These are phyloP conservation scores for Apis florea DNA, from an alignment of 1,140 invertebrate genomes.

Conservation along the genomic window DNA sequence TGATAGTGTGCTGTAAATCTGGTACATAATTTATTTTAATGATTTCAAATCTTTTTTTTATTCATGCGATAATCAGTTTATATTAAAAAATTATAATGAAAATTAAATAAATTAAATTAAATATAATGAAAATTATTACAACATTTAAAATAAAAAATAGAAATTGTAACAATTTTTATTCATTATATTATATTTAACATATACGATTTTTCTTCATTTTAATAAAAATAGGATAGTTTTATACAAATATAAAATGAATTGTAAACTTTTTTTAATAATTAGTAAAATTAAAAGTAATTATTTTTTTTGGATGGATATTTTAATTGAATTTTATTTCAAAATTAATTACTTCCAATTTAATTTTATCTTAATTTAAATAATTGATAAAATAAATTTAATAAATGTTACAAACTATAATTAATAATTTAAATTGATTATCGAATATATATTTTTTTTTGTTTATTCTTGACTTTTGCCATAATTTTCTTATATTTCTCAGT, in stretches of 20 bases:
- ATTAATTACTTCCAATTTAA: background rate
- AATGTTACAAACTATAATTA: slow-evolving; percentile 6
- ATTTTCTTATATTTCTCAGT: slow-evolving; percentile 9
- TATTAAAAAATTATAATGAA: too few species aligned
- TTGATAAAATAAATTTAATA: slow-evolving; percentile 14
- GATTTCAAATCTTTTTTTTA: slow-evolving; percentile 62
- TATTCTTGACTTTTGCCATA: slow-evolving; percentile 17
- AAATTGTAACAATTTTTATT: background rate
- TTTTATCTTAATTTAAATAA: background rate
- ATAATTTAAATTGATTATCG: slow-evolving; percentile 57
- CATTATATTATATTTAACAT: background rate
- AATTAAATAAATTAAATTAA: too few species aligned
- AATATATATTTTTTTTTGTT: slow-evolving; percentile 24
- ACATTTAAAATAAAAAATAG: background rate
- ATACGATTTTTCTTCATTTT: background rate
- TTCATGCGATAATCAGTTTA: slow-evolving; percentile 64
- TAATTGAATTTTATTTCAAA: background rate
- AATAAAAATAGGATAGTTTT: background rate
- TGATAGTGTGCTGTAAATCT: slow-evolving; percentile 77
- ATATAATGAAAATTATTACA: slow-evolving; percentile 13
- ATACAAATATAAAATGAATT: background rate
- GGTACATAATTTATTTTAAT: slow-evolving; percentile 78
- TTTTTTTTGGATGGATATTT: slow-evolving; percentile 3
- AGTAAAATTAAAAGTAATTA: background rate
- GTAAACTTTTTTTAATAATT: background rate